Evolutionary conservation across 35 echinoderm and acorn worm genomes (phyloP).

Genomic region (Diadema setosum): DNA sequence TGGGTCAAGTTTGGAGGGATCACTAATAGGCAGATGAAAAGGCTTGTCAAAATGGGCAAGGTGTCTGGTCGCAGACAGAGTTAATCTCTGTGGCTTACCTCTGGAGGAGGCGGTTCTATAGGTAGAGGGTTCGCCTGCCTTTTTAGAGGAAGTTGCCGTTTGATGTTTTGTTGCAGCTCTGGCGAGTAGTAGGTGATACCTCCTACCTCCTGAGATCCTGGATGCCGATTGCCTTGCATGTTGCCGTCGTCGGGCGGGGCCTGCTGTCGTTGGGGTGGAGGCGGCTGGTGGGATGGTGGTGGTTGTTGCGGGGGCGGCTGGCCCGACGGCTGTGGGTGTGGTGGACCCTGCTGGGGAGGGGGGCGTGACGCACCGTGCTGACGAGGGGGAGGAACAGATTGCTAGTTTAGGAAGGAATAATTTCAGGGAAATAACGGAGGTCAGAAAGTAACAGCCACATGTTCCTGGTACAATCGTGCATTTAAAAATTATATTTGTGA

Average conservation of each 20-base stretch:
- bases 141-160: background rate
- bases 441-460: no score
- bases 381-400: background rate
- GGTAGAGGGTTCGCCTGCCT: conserved; percentile 9
- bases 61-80: no score
- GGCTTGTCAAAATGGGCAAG: no score
- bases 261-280: background rate
- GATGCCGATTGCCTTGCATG: background rate
- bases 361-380: background rate
- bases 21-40: no score
- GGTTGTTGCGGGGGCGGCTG: background rate
- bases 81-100: no score
- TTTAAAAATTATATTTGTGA: no score
- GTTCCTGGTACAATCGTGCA: no score
- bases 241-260: background rate
- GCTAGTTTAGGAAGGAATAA: background rate
- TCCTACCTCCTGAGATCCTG: background rate
- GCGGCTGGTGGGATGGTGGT: background rate
- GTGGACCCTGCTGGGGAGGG: background rate
- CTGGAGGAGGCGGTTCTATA: background rate
- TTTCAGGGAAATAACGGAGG: no score
- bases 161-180: conserved; percentile 15
- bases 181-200: conserved; percentile 11
- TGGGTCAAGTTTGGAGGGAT: no score
- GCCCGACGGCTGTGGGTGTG: background rate